Conservation (phyloP, 2,113 vertebrate species). For the Poeciliopsis retropinna region DNA sequence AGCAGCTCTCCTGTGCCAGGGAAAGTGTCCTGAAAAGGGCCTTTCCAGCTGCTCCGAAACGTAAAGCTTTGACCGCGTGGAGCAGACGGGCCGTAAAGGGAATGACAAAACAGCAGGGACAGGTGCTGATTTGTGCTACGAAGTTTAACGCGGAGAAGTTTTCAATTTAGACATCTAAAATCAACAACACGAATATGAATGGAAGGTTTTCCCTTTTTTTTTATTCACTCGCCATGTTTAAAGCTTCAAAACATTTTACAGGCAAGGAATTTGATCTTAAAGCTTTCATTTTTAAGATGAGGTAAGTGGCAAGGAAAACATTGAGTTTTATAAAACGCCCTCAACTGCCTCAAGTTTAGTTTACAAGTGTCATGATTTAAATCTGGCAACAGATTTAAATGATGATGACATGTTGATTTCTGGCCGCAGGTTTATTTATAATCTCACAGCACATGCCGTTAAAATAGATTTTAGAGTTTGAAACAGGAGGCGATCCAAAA, state of each 20-base stretch:
- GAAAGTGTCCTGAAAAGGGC: slow-evolving; percentile 34
- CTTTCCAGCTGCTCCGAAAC: slow-evolving; percentile 43
- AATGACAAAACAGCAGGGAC: slow-evolving; percentile 34
- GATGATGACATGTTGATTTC: background rate
- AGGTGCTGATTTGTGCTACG: background rate
- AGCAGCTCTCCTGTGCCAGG: slow-evolving; percentile 21
- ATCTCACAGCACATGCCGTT: background rate
- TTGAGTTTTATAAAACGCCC: background rate
- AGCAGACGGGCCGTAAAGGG: slow-evolving; percentile 37
- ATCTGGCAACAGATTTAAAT: background rate
- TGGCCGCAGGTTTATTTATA: background rate
- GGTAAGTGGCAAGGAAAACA: background rate
- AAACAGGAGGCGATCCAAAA: no score
- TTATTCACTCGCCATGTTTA: no score
- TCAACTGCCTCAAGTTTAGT: background rate
- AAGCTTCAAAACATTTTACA: background rate
- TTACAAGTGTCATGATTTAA: background rate
- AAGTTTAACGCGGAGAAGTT: background rate
- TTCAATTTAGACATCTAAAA: background rate
- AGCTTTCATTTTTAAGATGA: no score
- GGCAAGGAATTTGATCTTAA: no score
- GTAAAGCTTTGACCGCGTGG: slow-evolving; percentile 15
- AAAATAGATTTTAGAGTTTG: background rate
- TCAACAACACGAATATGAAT: no score
- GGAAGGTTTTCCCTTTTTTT: no score